Conservation (phyloP, 2,888 invertebrate genomes). For the Diogma glabrata region DNA sequence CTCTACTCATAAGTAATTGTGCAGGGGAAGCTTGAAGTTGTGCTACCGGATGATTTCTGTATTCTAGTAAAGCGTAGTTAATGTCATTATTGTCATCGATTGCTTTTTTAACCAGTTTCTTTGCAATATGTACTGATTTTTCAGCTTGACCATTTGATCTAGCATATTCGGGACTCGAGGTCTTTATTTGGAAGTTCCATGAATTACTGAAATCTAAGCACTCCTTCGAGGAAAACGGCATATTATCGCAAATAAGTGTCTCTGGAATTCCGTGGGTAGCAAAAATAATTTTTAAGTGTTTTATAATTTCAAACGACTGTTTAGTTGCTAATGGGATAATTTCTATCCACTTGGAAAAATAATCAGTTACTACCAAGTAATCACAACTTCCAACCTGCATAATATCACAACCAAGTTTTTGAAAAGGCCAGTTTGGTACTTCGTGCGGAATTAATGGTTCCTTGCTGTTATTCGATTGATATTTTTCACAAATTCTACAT, state of each 20-base stretch:
- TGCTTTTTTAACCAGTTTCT: neutral
- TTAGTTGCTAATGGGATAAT: constrained; percentile 6
- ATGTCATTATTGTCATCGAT: neutral
- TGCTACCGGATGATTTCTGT: constrained; percentile 5
- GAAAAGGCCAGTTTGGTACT: too few species aligned
- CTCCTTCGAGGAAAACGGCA: constrained; percentile 6
- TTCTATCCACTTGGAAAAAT: constrained; percentile 16
- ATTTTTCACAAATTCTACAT: constrained; percentile 7
- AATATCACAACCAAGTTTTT: too few species aligned
- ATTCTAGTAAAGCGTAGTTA: neutral
- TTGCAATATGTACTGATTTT: neutral
- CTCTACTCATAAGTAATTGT: neutral
- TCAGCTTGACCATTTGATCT: neutral
- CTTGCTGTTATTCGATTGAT: too few species aligned
- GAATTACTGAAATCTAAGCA: neutral
- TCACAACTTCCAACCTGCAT: too few species aligned
- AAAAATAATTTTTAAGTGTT: constrained; percentile 15
- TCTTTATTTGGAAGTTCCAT: neutral
- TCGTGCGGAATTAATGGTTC: too few species aligned
- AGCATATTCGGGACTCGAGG: neutral
- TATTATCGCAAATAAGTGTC: constrained; percentile 4
- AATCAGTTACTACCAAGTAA: constrained; percentile 10
- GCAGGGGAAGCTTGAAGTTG: neutral
- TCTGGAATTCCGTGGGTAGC: constrained; percentile 11
- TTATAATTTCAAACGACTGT: constrained; percentile 10